Conservation (phyloP, 2,797 vertebrate species). For the Melanotaenia maccullochi region DNA sequence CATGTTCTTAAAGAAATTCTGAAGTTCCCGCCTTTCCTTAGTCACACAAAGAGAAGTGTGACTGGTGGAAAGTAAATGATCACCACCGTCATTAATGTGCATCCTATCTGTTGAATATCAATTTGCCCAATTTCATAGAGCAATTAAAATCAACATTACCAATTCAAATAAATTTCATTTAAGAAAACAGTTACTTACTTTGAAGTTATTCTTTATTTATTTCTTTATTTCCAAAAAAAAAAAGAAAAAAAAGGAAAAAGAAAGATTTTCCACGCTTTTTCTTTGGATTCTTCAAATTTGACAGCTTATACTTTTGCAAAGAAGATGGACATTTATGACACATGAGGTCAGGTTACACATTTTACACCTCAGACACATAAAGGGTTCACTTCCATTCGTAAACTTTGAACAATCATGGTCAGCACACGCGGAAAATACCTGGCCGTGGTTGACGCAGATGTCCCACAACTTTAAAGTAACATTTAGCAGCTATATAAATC, state of each 20-base stretch:
- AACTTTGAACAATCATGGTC: background rate
- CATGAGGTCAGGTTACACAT: slow-evolving; percentile 5
- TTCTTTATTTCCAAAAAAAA: background rate
- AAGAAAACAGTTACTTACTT: background rate
- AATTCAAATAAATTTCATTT: background rate
- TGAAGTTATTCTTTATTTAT: background rate
- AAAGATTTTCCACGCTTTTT: background rate
- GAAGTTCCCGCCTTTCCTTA: background rate
- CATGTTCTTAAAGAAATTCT: background rate
- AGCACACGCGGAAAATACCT: background rate
- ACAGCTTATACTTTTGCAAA: slow-evolving; percentile 14
- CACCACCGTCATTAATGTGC: background rate
- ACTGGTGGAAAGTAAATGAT: background rate
- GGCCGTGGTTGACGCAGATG: slow-evolving; percentile 19
- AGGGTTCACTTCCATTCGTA: slow-evolving; percentile 18
- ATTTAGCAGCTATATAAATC: slow-evolving; percentile 50
- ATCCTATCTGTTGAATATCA: background rate
- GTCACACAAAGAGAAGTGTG: background rate
- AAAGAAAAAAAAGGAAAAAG: too few species aligned
- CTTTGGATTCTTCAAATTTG: slow-evolving; percentile 9
- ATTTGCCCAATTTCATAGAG: background rate
- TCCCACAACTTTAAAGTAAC: slow-evolving; percentile 44
- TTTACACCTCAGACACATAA: slow-evolving; percentile 1
- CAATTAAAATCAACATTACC: background rate
- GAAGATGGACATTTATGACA: slow-evolving; percentile 33